These are phyloP conservation scores for Andinoacara biseriatus DNA, from an alignment of 2,113 vertebrate species.

Conservation along the genomic window DNA sequence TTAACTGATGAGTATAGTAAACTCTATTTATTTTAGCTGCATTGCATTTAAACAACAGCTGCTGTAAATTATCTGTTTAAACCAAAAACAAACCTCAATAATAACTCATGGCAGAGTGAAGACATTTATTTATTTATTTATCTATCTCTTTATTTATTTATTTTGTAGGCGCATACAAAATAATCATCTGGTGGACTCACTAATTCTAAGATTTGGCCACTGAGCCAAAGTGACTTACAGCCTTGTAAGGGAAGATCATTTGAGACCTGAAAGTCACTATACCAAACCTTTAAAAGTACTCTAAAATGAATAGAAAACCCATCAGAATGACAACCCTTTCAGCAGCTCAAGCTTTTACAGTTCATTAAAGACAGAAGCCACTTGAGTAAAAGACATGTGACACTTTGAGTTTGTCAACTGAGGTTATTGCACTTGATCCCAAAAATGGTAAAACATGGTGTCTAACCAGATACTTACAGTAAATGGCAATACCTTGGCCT, in stretches of 20 bases:
- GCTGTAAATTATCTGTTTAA: background rate
- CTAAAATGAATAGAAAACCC: background rate
- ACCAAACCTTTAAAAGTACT: background rate
- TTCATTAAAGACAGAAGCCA: background rate
- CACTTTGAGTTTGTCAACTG: background rate
- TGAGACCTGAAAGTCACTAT: background rate
- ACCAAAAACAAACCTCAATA: background rate
- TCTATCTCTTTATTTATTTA: rapidly evolving
- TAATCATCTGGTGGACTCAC: background rate
- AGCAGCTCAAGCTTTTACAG: background rate
- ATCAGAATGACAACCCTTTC: background rate
- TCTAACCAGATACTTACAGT: background rate
- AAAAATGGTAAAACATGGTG: background rate
- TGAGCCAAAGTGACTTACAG: background rate
- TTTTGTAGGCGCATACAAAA: background rate
- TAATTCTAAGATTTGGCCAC: background rate
- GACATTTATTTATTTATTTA: background rate
- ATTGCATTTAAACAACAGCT: background rate
- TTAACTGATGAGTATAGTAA: background rate
- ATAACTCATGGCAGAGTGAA: background rate
- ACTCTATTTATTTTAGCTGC: background rate
- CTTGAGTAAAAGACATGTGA: background rate
- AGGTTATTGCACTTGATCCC: background rate
- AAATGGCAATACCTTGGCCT: background rate
- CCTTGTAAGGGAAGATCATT: background rate